Evolutionary conservation across 2,888 invertebrate genomes (phyloP), one percentile per base, ranked within the genome.

Genomic region (Drosophila merina): DNA sequence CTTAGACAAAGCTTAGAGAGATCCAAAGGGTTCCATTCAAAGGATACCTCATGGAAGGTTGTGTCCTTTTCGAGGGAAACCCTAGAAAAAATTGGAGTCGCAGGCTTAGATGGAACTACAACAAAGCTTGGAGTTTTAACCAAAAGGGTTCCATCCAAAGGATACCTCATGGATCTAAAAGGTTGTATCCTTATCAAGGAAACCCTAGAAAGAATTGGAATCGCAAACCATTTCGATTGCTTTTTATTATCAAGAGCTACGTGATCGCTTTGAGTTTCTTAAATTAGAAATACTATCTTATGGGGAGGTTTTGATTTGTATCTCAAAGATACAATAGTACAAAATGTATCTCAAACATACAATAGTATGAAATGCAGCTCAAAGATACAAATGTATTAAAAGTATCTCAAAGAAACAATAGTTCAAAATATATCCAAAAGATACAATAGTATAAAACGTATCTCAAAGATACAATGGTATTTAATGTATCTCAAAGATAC

Each of bases 261-360:
- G 14, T 44, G 25, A 44, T 25, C 20, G 44, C 10, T 44, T 25
- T 4, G 25, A 44, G 44, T 44, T 25, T 25, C 25, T 44, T 20
- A 44, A 25, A 44, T 44, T 44, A 44, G 25, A 44, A 42, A 25
- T 20, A 44, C 44, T 44, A 44, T 44, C 44, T 44, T 20, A 20
- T 1, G 20, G 1, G 20, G 1, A 20, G 20, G 20, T 20, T 20
- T 1, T 20, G 20, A 2, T 20, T 20, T 20, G 20, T 20, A 20
- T 20, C 20, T 20, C 20, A 2, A 20, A 20, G 20, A 20, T 1
- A 2, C 20, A 20, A 1, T 20, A 1, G 20, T 20, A 20, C 1
- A 20, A 20, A 20, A 20, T 20, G 20, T 20, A 20, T 20, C 20
- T 20, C 20, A 20, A 20, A 20, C 20, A 20, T 20, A 20, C 20